A percentile compares a stretch with the other conserved stretches of the same genome.
phyloP scores from a whole-genome alignment of 2,113 vertebrate genomes.

The Sporophila hypoxantha region DNA sequence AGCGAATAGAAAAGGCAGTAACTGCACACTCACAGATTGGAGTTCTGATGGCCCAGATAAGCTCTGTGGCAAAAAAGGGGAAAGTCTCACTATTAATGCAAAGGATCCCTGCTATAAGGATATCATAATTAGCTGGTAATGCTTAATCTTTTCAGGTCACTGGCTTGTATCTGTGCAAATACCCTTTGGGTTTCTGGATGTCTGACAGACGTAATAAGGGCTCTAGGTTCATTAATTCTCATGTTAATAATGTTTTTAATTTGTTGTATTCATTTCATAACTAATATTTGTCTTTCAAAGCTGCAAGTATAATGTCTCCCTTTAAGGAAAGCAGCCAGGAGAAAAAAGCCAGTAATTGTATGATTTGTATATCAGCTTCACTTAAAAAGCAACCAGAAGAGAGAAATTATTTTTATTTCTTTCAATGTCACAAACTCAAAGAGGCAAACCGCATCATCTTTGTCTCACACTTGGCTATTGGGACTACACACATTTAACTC shows the following conservation, averaged over 20 bases:
- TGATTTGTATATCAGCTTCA: neutral
- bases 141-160: conserved; percentile 30
- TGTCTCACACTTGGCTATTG: neutral
- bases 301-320: neutral
- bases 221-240: conserved; percentile 11
- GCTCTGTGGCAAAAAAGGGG: neutral
- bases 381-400: neutral
- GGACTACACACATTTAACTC: neutral
- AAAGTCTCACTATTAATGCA: neutral
- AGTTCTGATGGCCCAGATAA: neutral
- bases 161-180: neutral
- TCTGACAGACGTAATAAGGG: neutral
- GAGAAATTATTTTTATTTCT: neutral
- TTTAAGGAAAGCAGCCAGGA: neutral
- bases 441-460: neutral
- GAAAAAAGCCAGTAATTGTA: neutral
- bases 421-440: neutral
- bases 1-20: neutral
- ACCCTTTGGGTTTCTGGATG: neutral
- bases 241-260: conserved; percentile 17
- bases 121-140: conserved; percentile 1
- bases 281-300: conserved; percentile 3
- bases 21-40: neutral
- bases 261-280: conserved; percentile 10
- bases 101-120: neutral